Conservation (phyloP, 2,888 invertebrate species). For the Rotaria sp. region DNA sequence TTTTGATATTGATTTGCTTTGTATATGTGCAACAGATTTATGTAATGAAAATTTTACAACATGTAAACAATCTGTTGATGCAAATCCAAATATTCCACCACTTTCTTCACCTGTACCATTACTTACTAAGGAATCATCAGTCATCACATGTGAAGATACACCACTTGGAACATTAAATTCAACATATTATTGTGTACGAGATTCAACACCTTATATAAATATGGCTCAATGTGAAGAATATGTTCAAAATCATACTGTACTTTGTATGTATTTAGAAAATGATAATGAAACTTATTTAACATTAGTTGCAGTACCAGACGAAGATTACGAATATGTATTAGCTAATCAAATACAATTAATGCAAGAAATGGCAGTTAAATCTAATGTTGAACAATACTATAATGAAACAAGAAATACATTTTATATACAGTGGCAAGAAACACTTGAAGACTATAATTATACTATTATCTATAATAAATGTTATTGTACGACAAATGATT, state of each 20-base stretch:
- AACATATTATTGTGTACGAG: not conserved
- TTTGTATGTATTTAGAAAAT: not conserved
- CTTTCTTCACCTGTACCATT: not conserved
- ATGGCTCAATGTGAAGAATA: not conserved
- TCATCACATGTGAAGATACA: not conserved
- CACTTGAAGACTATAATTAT: not conserved
- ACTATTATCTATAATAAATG: not conserved
- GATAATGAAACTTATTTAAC: not conserved
- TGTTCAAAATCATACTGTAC: not conserved
- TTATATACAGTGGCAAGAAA: not conserved
- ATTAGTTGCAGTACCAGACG: not conserved
- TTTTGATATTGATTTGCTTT: not conserved
- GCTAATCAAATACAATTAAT: not conserved
- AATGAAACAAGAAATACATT: not conserved
- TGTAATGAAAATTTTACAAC: not conserved
- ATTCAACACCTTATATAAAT: not conserved
- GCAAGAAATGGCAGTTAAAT: not conserved
- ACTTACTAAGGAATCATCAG: not conserved
- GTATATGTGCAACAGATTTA: not conserved
- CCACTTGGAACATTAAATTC: not conserved
- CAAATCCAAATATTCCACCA: not conserved
- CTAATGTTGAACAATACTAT: not conserved
- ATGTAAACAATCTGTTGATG: not conserved
- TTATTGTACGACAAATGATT: not conserved
- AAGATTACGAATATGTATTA: constrained; percentile 14